phyloP scores from a whole-genome alignment of 2,888 invertebrate genomes.

The Balanococcus diminutus region DNA sequence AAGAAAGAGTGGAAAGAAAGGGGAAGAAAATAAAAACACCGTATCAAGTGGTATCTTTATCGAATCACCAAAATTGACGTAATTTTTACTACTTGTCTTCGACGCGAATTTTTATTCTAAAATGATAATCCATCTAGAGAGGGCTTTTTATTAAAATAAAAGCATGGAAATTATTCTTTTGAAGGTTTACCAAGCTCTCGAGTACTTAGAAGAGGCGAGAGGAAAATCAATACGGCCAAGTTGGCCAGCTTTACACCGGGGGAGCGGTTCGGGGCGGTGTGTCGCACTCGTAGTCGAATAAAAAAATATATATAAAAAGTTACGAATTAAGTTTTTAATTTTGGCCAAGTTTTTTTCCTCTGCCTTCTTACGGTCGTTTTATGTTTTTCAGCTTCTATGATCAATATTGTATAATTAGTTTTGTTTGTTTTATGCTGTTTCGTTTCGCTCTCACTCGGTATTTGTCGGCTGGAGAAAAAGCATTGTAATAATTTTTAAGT shows the following conservation, averaged over 20 bases:
- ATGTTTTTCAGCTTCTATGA: slow-evolving; percentile 7
- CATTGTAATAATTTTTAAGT: background rate
- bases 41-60: background rate
- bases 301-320: slow-evolving; percentile 3
- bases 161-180: background rate
- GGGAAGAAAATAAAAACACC: too few relatives aligned
- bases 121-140: background rate
- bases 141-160: background rate
- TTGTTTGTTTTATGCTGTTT: slow-evolving; percentile 15
- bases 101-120: background rate
- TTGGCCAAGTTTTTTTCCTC: background rate
- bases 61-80: background rate
- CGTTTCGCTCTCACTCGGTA: background rate
- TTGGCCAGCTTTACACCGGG: background rate
- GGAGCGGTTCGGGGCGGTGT: background rate
- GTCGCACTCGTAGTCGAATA: slow-evolving; percentile 9
- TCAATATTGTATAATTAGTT: slow-evolving; percentile 31
- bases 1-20: background rate
- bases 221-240: slow-evolving; percentile 16
- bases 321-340: slow-evolving; percentile 28
- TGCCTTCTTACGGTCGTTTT: background rate
- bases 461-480: too few relatives aligned
- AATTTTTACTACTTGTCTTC: background rate
- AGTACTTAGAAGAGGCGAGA: background rate
- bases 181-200: background rate